phyloP scores from a whole-genome alignment of 35 echinoderm and acorn worm genomes.

The Amphiura filiformis region DNA sequence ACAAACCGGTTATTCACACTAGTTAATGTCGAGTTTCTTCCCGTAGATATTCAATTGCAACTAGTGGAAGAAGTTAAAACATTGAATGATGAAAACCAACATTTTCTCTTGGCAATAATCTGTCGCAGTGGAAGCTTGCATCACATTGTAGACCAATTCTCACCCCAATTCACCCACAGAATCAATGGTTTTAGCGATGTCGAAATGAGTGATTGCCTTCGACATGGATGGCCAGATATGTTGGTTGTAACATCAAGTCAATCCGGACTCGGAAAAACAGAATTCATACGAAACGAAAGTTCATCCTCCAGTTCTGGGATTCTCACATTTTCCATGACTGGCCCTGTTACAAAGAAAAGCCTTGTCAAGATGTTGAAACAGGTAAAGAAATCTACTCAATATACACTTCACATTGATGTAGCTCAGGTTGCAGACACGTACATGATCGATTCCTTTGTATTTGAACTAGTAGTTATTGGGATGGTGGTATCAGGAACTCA shows the following conservation, averaged over 20 bases:
- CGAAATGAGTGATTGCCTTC: conserved; percentile 23
- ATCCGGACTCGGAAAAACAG: conserved; percentile 34
- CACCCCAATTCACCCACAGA: conserved; percentile 23
- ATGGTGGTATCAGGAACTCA: conserved; percentile 36
- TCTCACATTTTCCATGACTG: background rate
- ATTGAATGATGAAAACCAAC: background rate
- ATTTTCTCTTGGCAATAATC: conserved; percentile 32
- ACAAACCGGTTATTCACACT: background rate
- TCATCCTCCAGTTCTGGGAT: background rate
- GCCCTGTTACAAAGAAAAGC: conserved; percentile 5
- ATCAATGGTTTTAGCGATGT: conserved; percentile 9
- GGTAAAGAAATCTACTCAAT: too few species aligned
- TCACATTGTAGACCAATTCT: conserved; percentile 42
- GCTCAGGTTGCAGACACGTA: background rate
- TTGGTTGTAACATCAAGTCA: conserved; percentile 23
- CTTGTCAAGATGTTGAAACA: conserved; percentile 2
- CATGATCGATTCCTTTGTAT: conserved; percentile 20
- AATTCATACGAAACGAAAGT: background rate
- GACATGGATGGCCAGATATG: conserved; percentile 19
- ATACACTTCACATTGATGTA: conserved; percentile 29
- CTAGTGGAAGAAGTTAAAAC: conserved; percentile 21
- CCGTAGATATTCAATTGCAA: conserved; percentile 20
- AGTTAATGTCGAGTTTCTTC: conserved; percentile 20
- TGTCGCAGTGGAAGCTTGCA: conserved; percentile 30
- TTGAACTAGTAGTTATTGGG: conserved; percentile 13